Base-by-base conservation (phyloP, 2,888 invertebrate genomes). In the Pandemis heparana region DNA sequence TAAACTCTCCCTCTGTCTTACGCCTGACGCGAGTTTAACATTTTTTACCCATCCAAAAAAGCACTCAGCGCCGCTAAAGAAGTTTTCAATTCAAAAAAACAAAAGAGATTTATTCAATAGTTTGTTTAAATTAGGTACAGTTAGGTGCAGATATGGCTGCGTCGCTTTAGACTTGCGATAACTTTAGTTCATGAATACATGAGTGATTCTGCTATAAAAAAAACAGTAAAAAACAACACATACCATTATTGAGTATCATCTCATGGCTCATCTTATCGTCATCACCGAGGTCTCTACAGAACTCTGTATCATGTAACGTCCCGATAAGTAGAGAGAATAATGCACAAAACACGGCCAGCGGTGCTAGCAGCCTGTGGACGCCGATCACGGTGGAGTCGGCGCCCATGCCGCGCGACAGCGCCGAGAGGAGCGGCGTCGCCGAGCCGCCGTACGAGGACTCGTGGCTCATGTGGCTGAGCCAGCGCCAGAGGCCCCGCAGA, bases 251-350 rank as follows among this genome's bases (percentile, higher is more conserved):
- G 8, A 53, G 56, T 56, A 70, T 68, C 53, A 43, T 88, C 89
- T 90, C 71, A 91, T 92, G 77, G 67, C 75, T 84, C 77, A 91
- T 83, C 59, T 86, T 87, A 32, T 91, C 91, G 43, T 88, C 88
- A 8, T 95, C 95, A 65, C 96, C 96, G 0, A 81, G 77, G 48
- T 91, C 90, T 9, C 88, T 82, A 73, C 91, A 92, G 88, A 98
- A 98, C 89, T 98, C 98, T 0, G 96, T 96, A 85, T 98, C 98
- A 81, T 98, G 98, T 41, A 98, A 88, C 0, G 98, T 98, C 0
- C 97, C 96, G 65, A 98, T 95, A 5, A 98, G 93, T 53, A 97
- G 94, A 60, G 97, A 97, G 85, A 98, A 97, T 0, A 98, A 91
- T 1, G 97, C 96, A 85, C 98, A 98, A 89, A 98, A 98, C 0